phyloP scores from a whole-genome alignment of 1,140 invertebrate species.

The Hyphantria cunea region DNA sequence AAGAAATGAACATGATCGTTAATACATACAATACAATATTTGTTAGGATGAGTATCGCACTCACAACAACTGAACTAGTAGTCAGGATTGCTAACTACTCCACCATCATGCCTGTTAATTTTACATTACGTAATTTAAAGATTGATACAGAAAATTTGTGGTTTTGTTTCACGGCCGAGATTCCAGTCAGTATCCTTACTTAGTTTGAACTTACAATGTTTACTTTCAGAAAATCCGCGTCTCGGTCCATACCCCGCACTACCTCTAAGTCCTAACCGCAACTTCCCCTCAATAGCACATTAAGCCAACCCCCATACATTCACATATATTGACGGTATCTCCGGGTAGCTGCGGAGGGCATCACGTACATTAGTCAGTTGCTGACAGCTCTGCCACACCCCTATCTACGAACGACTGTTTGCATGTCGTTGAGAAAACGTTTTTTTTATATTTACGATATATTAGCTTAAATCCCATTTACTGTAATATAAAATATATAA shows the following conservation, averaged over 20 bases:
- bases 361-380: background rate
- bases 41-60: too few relatives aligned
- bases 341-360: background rate
- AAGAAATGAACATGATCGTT: too few relatives aligned
- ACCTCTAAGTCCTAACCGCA: conserved; percentile 1
- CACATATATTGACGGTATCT: conserved; percentile 6
- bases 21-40: too few relatives aligned
- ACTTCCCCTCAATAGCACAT: background rate
- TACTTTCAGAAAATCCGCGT: background rate
- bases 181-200: too few relatives aligned
- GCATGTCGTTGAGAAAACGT: background rate
- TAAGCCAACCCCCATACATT: conserved; percentile 1
- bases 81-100: too few relatives aligned
- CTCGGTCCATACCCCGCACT: background rate
- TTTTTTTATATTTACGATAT: background rate
- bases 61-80: too few relatives aligned
- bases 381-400: background rate
- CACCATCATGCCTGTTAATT: too few relatives aligned
- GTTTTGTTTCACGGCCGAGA: too few relatives aligned
- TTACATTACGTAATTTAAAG: too few relatives aligned
- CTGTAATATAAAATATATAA: too few relatives aligned
- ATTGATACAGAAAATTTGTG: too few relatives aligned
- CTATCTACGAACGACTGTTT: background rate
- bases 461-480: too few relatives aligned
- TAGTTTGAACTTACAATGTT: background rate